Conservation (phyloP, 37 sponge, comb jelly and placozoan genomes). For the Petrosia ficiformis region DNA sequence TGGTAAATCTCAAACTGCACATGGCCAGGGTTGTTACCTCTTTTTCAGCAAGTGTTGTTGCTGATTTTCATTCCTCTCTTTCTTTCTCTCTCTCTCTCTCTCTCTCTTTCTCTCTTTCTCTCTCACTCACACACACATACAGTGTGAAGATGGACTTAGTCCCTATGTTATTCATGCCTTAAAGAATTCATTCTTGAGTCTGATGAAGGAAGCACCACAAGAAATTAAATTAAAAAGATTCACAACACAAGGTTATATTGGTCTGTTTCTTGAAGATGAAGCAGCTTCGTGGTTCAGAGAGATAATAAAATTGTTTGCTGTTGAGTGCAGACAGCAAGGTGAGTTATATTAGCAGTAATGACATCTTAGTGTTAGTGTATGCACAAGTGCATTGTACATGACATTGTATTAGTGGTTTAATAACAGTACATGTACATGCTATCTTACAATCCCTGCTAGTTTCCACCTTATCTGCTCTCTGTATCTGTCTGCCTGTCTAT, state of each 20-base stretch:
- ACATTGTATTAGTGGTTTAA: neutral
- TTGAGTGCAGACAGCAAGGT: constrained; percentile 35
- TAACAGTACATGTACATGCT: neutral
- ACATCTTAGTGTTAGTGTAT: constrained; percentile 6
- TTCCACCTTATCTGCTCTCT: no score
- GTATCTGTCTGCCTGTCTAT: neutral
- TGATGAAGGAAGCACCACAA: constrained; percentile 52
- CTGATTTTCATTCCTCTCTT: neutral
- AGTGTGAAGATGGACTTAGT: constrained; percentile 40
- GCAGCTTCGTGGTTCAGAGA: constrained; percentile 72
- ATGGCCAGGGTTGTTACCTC: no score
- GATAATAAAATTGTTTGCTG: constrained; percentile 44
- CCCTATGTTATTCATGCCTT: constrained; percentile 49
- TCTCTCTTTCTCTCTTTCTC: neutral
- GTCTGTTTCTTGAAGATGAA: constrained; percentile 85
- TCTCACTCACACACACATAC: neutral
- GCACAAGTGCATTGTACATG: no score
- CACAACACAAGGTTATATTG: constrained; percentile 77
- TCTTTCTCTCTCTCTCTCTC: neutral
- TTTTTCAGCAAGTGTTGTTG: no score
- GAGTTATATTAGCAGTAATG: constrained; percentile 18
- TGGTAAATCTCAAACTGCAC: no score
- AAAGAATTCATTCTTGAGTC: constrained; percentile 24
- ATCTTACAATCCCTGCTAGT: no score
- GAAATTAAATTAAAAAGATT: constrained; percentile 53